These are phyloP conservation scores for Carabus problematicus DNA, from an alignment of 2,888 invertebrate species.

Conservation along the genomic window DNA sequence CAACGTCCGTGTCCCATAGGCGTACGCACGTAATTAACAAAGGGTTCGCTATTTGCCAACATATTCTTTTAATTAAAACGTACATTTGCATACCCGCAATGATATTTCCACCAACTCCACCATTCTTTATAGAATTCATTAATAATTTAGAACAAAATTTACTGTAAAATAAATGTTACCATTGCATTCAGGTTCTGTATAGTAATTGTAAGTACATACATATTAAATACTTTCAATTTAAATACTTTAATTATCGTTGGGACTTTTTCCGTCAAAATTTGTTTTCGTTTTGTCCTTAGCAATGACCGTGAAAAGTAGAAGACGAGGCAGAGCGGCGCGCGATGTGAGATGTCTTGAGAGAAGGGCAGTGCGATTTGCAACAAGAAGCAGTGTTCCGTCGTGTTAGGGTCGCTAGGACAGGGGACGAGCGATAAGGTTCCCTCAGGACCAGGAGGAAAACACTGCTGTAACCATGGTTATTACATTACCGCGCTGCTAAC, in stretches of 20 bases:
- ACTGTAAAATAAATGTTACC: no score
- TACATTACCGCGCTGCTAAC: constrained; percentile 32
- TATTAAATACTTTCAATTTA: no score
- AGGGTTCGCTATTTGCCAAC: constrained; percentile 7
- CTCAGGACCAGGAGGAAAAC: constrained; percentile 9
- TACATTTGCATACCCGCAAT: constrained; percentile 6
- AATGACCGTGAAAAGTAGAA: constrained; percentile 10
- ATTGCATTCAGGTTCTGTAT: no score
- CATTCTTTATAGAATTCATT: no score
- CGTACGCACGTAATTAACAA: constrained; percentile 10
- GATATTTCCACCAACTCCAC: no score
- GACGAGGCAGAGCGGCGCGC: constrained; percentile 4
- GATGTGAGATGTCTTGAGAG: constrained; percentile 11
- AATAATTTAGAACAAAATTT: no score
- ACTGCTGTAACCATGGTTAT: constrained; percentile 30
- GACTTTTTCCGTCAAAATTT: constrained; percentile 10
- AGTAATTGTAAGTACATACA: no score
- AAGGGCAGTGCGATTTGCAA: background rate
- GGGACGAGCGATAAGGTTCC: constrained; percentile 29
- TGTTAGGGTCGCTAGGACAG: background rate
- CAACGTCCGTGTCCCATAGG: constrained; percentile 4
- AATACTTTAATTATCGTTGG: no score
- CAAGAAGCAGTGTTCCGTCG: background rate
- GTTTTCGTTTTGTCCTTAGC: constrained; percentile 6
- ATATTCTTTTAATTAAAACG: constrained; percentile 8